These are phyloP conservation scores for Ptilodon capucinus DNA, from an alignment of 2,888 invertebrate species.

Conservation along the genomic window DNA sequence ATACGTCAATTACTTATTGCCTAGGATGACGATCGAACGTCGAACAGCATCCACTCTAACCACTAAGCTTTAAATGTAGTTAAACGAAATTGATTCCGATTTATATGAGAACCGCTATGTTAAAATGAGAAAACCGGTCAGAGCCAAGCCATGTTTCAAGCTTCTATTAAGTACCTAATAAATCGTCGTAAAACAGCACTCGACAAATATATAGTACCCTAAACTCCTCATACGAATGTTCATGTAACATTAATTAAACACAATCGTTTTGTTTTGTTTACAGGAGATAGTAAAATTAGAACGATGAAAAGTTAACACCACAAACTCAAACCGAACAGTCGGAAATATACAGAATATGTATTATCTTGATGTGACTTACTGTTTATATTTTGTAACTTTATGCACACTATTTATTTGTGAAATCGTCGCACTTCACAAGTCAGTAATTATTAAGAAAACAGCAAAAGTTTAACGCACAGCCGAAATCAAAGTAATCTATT, in stretches of 20 bases:
- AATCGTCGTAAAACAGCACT: conserved; percentile 2
- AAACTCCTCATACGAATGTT: not conserved
- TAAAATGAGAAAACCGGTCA: conserved; percentile 48
- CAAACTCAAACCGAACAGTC: conserved; percentile 11
- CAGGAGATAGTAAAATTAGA: conserved; percentile 9
- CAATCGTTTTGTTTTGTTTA: conserved; percentile 3
- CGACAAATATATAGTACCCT: not conserved
- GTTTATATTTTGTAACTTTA: conserved; percentile 10
- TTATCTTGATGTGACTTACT: conserved; percentile 16
- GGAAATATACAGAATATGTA: not conserved
- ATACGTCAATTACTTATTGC: too few species aligned
- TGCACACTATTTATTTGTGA: conserved; percentile 11
- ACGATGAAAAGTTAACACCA: conserved; percentile 15
- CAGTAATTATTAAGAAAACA: conserved; percentile 18
- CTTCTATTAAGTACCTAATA: conserved; percentile 11
- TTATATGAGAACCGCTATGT: conserved; percentile 30
- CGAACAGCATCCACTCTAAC: too few species aligned
- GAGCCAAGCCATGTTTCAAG: too few species aligned
- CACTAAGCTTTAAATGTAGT: too few species aligned
- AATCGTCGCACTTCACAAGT: conserved; percentile 18
- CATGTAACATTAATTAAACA: not conserved
- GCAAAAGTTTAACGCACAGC: conserved; percentile 29
- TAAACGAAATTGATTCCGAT: conserved; percentile 43
- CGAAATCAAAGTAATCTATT: conserved; percentile 58
- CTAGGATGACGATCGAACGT: too few species aligned